Evolutionary conservation across 2,797 vertebrate genomes (phyloP), one percentile per base, ranked within the genome.

Genomic region (Syndactyla subalaris): DNA sequence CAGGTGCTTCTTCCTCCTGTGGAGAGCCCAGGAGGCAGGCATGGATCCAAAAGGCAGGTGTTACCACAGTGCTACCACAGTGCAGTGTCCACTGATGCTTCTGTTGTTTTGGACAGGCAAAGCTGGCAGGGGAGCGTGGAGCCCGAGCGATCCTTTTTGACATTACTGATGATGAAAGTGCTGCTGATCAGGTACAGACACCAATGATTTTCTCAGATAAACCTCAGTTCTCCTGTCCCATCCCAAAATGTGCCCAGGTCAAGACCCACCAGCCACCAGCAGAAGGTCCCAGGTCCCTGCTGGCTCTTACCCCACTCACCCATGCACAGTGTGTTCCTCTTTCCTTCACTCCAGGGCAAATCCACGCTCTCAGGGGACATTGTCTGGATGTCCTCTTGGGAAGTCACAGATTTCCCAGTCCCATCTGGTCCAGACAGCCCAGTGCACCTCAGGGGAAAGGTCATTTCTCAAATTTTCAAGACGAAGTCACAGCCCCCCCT

Each of bases 131-230:
- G 78, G 98, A 99, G 62, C 98, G 99, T 93, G 99, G 99, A 85
- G 99, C 99, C 88, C 98, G 98, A 30, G 99, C 99, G 0, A 98
- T 99, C 83, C 99, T 99, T 95, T 99, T 99, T 66, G 99, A 99
- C 95, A 98, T 99, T 94, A 99, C 98, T 0, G 99, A 99, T 67
- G 98, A 99, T 70, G 97, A 98, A 76, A 98, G 97, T 2, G 99
- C 99, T 86, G 99, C 98, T 46, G 97, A 98, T 63, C 99, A 99
- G 98, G 99, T 99, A 98, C 98, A 66, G 29, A 68, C 70, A 71
- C 38, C 34, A 5, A 8, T 51, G 41, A 51, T 59, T 20, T 14
- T 27, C 36, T 43, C 77, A 67, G 45, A 29, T 77, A 38, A 61
- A 91, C 55, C 6, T 52, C 34, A 58, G 46, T 58, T n/a, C 19